Evolutionary conservation across 2,797 vertebrate genomes (phyloP).

Genomic region (Fistularia tabacaria): DNA sequence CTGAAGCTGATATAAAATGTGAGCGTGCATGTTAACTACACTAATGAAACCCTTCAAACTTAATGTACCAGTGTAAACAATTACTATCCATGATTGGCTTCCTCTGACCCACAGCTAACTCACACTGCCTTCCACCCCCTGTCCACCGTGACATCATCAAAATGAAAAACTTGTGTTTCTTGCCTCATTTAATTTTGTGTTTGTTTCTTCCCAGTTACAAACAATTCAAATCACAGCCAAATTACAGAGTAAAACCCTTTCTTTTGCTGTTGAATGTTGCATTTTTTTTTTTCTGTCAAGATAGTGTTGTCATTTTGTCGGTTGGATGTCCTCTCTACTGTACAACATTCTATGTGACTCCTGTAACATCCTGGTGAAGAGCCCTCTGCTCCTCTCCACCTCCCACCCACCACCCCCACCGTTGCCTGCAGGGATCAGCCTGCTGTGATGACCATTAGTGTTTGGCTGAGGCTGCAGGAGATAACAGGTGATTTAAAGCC

Average conservation of each 20-base stretch:
- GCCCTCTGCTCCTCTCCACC: conserved; percentile 3
- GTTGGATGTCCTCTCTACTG: conserved; percentile 11
- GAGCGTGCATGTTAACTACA: no score
- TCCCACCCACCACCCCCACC: background rate
- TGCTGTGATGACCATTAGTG: conserved; percentile 77
- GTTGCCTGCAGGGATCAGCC: conserved; percentile 54
- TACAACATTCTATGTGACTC: conserved; percentile 8
- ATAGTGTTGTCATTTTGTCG: conserved; percentile 34
- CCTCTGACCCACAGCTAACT: background rate
- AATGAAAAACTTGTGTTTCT: no score
- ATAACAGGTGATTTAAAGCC: conserved; percentile 81
- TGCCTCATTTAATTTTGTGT: no score
- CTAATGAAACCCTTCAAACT: background rate
- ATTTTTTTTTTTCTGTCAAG: background rate
- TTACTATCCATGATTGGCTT: background rate
- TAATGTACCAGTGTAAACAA: background rate
- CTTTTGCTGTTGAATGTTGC: no score
- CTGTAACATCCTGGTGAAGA: conserved; percentile 14
- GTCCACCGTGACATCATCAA: no score
- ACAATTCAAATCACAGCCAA: no score
- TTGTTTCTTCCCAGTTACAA: no score
- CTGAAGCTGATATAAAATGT: no score
- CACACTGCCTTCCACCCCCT: background rate
- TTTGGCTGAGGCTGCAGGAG: conserved; percentile 74
- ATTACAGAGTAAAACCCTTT: no score